Evolutionary conservation across 2,888 invertebrate species (phyloP).

Genomic region (Asteroscopus sphinx): DNA sequence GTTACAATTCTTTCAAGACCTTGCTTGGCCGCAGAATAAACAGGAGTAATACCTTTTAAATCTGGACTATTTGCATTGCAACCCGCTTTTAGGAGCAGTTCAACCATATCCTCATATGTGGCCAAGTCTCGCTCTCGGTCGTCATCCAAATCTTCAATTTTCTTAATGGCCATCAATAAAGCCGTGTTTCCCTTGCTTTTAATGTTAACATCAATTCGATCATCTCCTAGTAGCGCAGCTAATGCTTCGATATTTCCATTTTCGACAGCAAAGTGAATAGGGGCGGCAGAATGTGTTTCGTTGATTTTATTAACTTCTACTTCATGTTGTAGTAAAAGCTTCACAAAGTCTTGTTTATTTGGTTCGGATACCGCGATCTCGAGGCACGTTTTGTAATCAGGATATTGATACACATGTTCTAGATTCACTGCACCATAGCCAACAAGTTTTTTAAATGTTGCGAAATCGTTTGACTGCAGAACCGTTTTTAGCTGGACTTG

Average conservation of each 20-base stretch:
- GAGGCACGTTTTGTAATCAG: conserved; percentile 90
- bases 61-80: conserved; percentile 90
- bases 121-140: conserved; percentile 81
- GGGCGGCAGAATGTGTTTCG: conserved; percentile 89
- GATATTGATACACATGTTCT: conserved; percentile 88
- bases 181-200: conserved; percentile 88
- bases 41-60: conserved; percentile 87
- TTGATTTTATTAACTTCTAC: conserved; percentile 91
- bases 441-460: conserved; percentile 87
- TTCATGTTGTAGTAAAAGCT: conserved; percentile 89
- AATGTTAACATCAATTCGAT: conserved; percentile 85
- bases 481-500: conserved; percentile 87
- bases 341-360: conserved; percentile 88
- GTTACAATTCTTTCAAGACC: conserved; percentile 87
- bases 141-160: conserved; percentile 85
- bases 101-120: conserved; percentile 85
- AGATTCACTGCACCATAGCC: conserved; percentile 85
- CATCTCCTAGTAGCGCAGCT: conserved; percentile 81
- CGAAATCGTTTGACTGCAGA: conserved; percentile 85
- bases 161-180: conserved; percentile 86
- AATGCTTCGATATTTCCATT: conserved; percentile 86
- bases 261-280: conserved; percentile 91
- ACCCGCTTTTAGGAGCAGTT: conserved; percentile 87
- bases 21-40: conserved; percentile 91
- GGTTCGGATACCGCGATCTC: conserved; percentile 89